Percentiles rank a stretch among this genome's conserved stretches.
Conservation (phyloP, 2,888 invertebrate genomes). For the Epistrophella euchroma region DNA sequence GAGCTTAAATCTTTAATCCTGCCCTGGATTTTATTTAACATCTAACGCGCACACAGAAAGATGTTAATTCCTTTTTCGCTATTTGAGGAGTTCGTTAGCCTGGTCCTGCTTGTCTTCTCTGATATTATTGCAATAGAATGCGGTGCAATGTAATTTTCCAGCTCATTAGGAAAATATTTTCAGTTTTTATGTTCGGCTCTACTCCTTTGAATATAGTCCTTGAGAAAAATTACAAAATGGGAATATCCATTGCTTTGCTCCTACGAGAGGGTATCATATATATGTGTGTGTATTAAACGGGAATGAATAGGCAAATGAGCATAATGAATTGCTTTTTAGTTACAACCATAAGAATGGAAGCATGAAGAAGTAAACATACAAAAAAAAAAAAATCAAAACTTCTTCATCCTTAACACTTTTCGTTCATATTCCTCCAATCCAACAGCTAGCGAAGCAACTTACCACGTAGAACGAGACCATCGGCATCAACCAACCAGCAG, state of each 20-base stretch:
- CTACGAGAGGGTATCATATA: not conserved
- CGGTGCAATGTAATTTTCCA: slow-evolving; percentile 70
- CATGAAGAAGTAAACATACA: not conserved
- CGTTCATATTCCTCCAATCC: slow-evolving; percentile 1
- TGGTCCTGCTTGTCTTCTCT: slow-evolving; percentile 14
- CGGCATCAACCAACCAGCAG: not conserved
- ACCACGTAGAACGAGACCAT: not conserved
- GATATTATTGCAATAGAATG: slow-evolving; percentile 61
- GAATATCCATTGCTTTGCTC: slow-evolving; percentile 32
- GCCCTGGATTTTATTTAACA: not conserved
- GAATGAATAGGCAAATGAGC: slow-evolving; percentile 71
- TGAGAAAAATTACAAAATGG: slow-evolving; percentile 44
- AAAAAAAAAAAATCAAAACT: not conserved
- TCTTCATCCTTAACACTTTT: slow-evolving; percentile 40
- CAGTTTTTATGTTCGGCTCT: slow-evolving; percentile 3
- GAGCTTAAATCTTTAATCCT: not conserved
- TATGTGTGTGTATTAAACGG: slow-evolving; percentile 20
- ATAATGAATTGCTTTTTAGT: slow-evolving; percentile 72
- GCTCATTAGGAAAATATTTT: slow-evolving; percentile 72
- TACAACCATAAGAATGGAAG: slow-evolving; percentile 24
- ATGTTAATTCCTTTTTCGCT: slow-evolving; percentile 3
- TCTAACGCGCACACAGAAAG: not conserved
- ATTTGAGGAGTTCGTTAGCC: slow-evolving; percentile 65
- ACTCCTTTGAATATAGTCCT: slow-evolving; percentile 56
- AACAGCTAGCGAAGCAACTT: not conserved